Conservation (phyloP, 2,888 invertebrate species). For the Xylota segnis region DNA sequence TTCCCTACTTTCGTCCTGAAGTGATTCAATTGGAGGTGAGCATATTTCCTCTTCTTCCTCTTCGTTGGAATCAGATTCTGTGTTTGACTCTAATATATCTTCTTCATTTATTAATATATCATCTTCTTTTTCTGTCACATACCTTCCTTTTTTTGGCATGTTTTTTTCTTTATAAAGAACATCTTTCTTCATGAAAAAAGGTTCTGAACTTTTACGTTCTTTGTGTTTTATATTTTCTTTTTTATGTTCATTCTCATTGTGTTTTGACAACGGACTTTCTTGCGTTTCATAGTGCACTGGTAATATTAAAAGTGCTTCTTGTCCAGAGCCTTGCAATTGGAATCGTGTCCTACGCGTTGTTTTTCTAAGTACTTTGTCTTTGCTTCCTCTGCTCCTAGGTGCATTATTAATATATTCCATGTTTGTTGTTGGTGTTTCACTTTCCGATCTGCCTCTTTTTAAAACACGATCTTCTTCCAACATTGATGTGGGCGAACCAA, state of each 20-base stretch:
- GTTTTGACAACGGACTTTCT: slow-evolving; percentile 21
- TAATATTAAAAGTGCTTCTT: slow-evolving; percentile 11
- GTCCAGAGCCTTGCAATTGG: background rate
- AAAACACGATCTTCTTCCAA: slow-evolving; percentile 78
- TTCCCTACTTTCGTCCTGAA: slow-evolving; percentile 51
- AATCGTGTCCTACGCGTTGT: slow-evolving; percentile 1
- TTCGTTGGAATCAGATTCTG: slow-evolving; percentile 53
- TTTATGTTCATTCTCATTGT: slow-evolving; percentile 1
- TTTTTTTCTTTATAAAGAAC: background rate
- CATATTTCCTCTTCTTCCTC: slow-evolving; percentile 69
- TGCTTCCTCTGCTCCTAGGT: slow-evolving; percentile 7
- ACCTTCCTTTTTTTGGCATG: background rate
- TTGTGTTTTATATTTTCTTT: slow-evolving; percentile 22
- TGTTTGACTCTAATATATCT: slow-evolving; percentile 3
- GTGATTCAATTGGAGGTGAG: slow-evolving; percentile 71
- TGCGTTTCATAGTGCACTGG: slow-evolving; percentile 33
- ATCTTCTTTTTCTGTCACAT: background rate
- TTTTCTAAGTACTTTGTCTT: slow-evolving; percentile 31
- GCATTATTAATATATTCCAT: slow-evolving; percentile 12
- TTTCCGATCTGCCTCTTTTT: slow-evolving; percentile 22
- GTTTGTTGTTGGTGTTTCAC: slow-evolving; percentile 26
- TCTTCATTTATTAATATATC: background rate
- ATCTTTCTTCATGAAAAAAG: background rate
- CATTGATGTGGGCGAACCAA: slow-evolving; percentile 80
- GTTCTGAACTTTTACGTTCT: background rate